These are phyloP conservation scores for Branchipolynoe longqiensis DNA, from an alignment of 2,888 invertebrate species.

Conservation along the genomic window DNA sequence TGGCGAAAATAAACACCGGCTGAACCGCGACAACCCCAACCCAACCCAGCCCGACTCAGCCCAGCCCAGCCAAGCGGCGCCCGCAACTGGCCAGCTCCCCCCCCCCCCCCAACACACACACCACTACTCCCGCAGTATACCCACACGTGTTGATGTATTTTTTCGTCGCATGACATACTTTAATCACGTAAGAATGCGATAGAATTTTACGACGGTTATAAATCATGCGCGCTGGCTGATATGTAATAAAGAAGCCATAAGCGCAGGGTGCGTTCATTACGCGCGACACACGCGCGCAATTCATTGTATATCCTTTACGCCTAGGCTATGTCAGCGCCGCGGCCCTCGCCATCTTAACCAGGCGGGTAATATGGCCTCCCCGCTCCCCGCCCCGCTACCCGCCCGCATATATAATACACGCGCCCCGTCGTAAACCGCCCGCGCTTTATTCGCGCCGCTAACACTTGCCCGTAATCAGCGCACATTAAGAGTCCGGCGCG, in stretches of 20 bases:
- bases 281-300: conserved; percentile 28
- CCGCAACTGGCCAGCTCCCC: no score
- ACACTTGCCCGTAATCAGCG: conserved; percentile 31
- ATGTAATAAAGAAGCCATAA: conserved; percentile 51
- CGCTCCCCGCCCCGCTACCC: neutral
- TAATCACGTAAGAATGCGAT: conserved; percentile 55
- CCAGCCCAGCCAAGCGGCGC: no score
- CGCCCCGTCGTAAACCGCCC: neutral
- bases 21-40: no score
- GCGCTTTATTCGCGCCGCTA: neutral
- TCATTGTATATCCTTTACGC: conserved; percentile 38
- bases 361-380: neutral
- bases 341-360: neutral
- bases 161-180: conserved; percentile 53
- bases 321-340: neutral
- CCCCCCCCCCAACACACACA: no score
- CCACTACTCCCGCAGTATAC: conserved; percentile 3
- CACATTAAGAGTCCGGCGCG: conserved; percentile 25
- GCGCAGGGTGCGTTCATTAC: conserved; percentile 42
- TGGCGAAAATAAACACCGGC: no score
- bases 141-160: conserved; percentile 43
- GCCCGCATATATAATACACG: conserved; percentile 15
- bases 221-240: conserved; percentile 39
- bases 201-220: conserved; percentile 51
- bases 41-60: no score